These are phyloP conservation scores for Hydrolagus colliei DNA, from an alignment of 2,797 vertebrate genomes.

Conservation along the genomic window DNA sequence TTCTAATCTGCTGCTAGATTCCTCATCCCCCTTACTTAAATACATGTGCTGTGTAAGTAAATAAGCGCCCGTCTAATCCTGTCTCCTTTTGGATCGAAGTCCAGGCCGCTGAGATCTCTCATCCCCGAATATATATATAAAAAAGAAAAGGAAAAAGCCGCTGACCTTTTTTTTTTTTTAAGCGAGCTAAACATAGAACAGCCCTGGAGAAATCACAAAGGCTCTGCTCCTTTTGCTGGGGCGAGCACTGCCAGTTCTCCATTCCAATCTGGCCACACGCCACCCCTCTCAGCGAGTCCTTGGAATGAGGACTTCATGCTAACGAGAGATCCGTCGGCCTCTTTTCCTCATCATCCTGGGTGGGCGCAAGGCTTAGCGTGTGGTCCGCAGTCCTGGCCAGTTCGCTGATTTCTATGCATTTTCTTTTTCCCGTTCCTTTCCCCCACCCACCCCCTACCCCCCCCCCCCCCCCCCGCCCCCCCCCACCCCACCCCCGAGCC, in stretches of 20 bases:
- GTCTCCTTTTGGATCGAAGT: conserved; percentile 6
- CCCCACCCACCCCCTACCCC: no score
- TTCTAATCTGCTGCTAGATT: not conserved
- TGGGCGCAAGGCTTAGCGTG: not conserved
- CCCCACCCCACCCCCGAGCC: no score
- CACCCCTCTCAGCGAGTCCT: no score
- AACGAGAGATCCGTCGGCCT: not conserved
- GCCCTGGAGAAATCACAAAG: not conserved
- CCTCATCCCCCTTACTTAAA: no score
- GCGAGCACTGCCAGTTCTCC: no score
- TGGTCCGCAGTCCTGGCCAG: no score
- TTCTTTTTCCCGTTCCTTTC: no score
- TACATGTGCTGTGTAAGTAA: not conserved
- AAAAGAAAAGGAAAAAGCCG: not conserved
- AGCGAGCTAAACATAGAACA: not conserved
- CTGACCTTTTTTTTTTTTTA: conserved; percentile 13
- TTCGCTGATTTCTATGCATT: not conserved
- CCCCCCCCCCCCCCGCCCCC: no score
- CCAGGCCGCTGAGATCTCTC: not conserved
- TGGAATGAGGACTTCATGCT: no score
- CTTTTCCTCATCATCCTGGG: not conserved
- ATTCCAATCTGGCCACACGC: no score
- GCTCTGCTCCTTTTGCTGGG: not conserved
- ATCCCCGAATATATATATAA: not conserved
- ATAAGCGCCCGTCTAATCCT: not conserved